These are phyloP conservation scores for Eledone cirrhosa DNA, from an alignment of 2,888 invertebrate genomes.

Conservation along the genomic window DNA sequence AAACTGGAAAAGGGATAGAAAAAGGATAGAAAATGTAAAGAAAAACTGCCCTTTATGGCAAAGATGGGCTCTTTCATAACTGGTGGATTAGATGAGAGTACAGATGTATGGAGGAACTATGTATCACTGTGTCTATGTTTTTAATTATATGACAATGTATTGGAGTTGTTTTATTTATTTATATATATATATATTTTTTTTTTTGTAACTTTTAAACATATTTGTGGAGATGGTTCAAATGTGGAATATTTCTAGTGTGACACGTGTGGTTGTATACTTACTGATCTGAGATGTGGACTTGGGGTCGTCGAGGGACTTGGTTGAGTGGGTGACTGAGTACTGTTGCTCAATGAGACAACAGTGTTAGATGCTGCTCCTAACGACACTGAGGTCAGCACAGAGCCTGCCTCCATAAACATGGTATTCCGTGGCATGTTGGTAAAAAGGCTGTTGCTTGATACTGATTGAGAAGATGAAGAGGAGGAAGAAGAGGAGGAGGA, in stretches of 20 bases:
- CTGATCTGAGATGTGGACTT: slow-evolving; percentile 48
- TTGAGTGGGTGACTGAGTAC: slow-evolving; percentile 30
- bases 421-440: slow-evolving; percentile 27
- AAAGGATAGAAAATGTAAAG: too few relatives aligned
- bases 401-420: slow-evolving; percentile 23
- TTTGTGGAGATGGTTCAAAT: too few relatives aligned
- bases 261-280: slow-evolving; percentile 39
- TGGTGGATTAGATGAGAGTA: too few relatives aligned
- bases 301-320: slow-evolving; percentile 43
- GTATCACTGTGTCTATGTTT: too few relatives aligned
- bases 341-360: slow-evolving; percentile 26
- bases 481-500: slow-evolving; percentile 29
- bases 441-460: slow-evolving; percentile 26
- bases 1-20: too few relatives aligned
- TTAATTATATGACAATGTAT: too few relatives aligned
- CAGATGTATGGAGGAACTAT: too few relatives aligned
- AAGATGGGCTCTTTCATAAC: too few relatives aligned
- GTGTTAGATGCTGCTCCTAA: slow-evolving; percentile 11
- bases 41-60: too few relatives aligned
- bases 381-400: slow-evolving; percentile 17
- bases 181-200: too few relatives aligned
- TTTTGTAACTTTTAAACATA: too few relatives aligned
- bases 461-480: slow-evolving; percentile 32
- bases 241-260: slow-evolving; percentile 16
- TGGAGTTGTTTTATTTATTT: too few relatives aligned